Percentiles rank a stretch among this genome's conserved stretches.
phyloP scores from a whole-genome alignment of 53 echinoderm and acorn worm genomes.

The Apostichopus leukothele region DNA sequence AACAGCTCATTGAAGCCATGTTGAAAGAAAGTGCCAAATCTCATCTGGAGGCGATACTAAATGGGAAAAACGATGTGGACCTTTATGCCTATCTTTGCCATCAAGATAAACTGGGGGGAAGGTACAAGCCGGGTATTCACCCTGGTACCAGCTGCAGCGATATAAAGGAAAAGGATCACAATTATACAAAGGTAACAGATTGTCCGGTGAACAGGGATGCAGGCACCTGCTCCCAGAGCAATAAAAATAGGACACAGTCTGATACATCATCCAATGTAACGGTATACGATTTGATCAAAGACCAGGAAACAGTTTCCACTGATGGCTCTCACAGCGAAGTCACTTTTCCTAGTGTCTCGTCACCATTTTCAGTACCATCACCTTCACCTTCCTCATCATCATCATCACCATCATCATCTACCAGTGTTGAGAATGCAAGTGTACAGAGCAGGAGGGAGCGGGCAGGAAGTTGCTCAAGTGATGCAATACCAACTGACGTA shows the following conservation, averaged over 20 bases:
- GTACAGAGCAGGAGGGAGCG: too few species aligned
- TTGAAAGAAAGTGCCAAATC: background rate
- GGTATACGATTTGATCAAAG: background rate
- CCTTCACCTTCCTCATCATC: background rate
- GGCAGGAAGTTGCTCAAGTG: background rate
- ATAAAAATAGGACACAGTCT: background rate
- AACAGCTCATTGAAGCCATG: background rate
- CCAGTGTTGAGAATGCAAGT: too few species aligned
- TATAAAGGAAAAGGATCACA: too few species aligned
- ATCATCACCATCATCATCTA: background rate
- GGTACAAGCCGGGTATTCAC: background rate
- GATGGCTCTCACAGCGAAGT: background rate
- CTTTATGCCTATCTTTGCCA: slow-evolving; percentile 11
- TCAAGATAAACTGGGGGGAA: background rate
- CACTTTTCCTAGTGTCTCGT: background rate
- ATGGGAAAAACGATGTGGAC: background rate
- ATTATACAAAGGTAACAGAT: too few species aligned
- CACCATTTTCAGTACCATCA: background rate
- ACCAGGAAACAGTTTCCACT: background rate
- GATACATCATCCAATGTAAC: background rate
- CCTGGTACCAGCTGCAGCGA: too few species aligned
- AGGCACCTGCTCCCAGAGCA: too few species aligned
- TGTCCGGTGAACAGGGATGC: too few species aligned
- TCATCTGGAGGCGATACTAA: background rate
- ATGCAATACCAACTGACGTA: too few species aligned